Conservation (phyloP, 2,113 vertebrate species). For the Myotis davidii region DNA sequence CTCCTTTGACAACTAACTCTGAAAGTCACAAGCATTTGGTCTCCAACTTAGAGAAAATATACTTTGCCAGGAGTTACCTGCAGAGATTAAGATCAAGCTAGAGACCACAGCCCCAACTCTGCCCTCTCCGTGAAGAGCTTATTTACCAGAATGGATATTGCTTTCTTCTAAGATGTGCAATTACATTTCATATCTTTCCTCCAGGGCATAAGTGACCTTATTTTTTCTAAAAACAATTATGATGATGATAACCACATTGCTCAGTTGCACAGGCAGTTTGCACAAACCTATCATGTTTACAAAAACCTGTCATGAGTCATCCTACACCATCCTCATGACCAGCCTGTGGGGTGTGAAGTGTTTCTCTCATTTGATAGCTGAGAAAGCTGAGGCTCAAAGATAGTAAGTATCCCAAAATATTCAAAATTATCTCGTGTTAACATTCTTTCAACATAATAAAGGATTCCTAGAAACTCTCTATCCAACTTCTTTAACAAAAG, state of each 20-base stretch:
- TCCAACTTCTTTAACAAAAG: neutral
- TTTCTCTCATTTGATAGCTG: neutral
- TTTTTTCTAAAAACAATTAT: constrained; percentile 15
- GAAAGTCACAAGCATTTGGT: neutral
- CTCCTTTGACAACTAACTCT: neutral
- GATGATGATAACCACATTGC: neutral
- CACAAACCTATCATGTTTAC: neutral
- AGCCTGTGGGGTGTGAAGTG: neutral
- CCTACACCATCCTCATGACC: neutral
- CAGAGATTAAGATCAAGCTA: neutral
- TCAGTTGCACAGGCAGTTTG: neutral
- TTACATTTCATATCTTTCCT: neutral
- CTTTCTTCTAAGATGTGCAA: neutral
- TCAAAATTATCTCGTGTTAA: neutral
- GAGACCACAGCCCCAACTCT: neutral
- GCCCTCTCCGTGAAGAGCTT: neutral
- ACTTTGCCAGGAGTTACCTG: neutral
- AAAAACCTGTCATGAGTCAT: neutral
- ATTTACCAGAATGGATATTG: neutral
- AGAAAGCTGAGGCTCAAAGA: neutral
- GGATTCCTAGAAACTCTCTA: neutral
- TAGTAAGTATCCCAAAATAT: neutral
- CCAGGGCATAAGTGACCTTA: neutral
- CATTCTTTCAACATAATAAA: neutral
- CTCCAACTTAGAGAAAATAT: neutral